Evolutionary conservation across 2,113 vertebrate species (phyloP).

Genomic region (Rutilus rutilus): DNA sequence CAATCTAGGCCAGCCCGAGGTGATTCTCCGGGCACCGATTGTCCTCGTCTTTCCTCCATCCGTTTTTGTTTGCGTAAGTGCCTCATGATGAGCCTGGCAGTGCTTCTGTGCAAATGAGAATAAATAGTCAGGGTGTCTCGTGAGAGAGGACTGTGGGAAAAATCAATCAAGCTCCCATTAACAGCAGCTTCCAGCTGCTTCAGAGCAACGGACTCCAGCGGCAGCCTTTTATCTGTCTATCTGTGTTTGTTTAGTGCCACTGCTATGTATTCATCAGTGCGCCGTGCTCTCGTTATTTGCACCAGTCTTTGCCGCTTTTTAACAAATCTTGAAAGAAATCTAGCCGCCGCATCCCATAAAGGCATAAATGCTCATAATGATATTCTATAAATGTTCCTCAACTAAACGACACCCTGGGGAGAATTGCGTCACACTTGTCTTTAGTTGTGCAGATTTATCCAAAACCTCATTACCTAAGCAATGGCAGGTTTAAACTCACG

Average conservation of each 20-base stretch:
- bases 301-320: constrained; percentile 21
- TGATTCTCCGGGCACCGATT: constrained; percentile 49
- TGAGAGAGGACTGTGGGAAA: constrained; percentile 40
- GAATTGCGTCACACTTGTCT: neutral
- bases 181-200: constrained; percentile 48
- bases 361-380: constrained; percentile 33
- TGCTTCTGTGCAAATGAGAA: constrained; percentile 50
- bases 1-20: constrained; percentile 38
- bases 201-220: constrained; percentile 22
- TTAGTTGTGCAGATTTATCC: constrained; percentile 16
- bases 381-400: constrained; percentile 22
- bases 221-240: constrained; percentile 52
- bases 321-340: constrained; percentile 32
- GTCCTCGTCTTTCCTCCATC: constrained; percentile 35
- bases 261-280: constrained; percentile 43
- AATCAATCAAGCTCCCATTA: constrained; percentile 58
- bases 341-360: constrained; percentile 12
- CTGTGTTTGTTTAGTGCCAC: constrained; percentile 42
- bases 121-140: constrained; percentile 45
- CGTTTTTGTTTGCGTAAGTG: constrained; percentile 45
- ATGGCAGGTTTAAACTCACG: neutral
- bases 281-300: neutral
- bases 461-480: constrained; percentile 4
- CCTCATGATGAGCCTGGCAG: constrained; percentile 54
- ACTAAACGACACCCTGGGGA: constrained; percentile 11